Conservation (phyloP, 2,113 vertebrate species). For the Dryoscopus gambensis region DNA sequence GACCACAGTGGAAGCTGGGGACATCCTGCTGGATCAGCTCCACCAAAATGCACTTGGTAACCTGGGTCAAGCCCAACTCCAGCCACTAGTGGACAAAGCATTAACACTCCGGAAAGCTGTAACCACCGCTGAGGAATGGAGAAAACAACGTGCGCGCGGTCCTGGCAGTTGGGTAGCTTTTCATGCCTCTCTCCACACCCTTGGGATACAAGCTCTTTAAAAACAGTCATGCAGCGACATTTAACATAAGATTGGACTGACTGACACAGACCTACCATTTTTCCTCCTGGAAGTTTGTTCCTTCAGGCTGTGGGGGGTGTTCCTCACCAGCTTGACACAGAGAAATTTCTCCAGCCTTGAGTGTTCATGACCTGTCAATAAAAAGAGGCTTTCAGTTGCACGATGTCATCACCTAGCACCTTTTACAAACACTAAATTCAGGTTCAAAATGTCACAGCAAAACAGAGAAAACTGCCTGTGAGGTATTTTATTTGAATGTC, state of each 20-base stretch:
- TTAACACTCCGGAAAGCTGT: not conserved
- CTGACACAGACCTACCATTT: not conserved
- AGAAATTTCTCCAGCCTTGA: constrained; percentile 18
- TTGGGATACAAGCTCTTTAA: not conserved
- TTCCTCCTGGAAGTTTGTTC: not conserved
- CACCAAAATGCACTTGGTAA: not conserved
- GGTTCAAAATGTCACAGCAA: constrained; percentile 33
- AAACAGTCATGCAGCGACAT: not conserved
- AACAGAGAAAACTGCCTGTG: not conserved
- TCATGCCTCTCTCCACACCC: not conserved
- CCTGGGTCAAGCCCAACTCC: not conserved
- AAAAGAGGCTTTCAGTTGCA: constrained; percentile 22
- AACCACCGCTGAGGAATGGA: not conserved
- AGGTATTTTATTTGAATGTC: not conserved
- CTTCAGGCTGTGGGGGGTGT: not conserved
- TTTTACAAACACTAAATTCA: constrained; percentile 32
- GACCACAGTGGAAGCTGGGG: not conserved
- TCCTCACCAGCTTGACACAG: not conserved
- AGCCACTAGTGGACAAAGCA: not conserved
- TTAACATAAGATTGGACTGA: not conserved
- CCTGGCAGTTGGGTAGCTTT: not conserved
- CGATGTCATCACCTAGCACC: not conserved
- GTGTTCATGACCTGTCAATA: not conserved
- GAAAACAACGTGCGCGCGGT: not conserved
- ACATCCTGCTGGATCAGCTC: not conserved